Evolutionary conservation across 1,140 invertebrate species (phyloP).

Genomic region (Physella acuta): DNA sequence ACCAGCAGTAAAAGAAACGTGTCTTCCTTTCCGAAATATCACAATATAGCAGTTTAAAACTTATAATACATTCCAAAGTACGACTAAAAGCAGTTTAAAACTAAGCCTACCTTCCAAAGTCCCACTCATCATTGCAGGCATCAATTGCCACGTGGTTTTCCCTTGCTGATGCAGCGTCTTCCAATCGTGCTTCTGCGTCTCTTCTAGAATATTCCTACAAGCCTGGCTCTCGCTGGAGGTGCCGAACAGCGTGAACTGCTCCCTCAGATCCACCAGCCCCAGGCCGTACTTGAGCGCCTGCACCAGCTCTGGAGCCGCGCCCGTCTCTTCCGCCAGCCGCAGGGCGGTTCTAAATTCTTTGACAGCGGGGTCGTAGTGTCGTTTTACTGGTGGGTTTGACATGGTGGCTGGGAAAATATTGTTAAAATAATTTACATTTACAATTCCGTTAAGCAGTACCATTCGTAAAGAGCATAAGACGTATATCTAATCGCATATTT

Average conservation of each 20-base stretch:
- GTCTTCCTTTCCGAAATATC: too few species aligned
- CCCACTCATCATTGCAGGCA: not conserved
- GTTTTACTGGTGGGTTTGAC: too few species aligned
- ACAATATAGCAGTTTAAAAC: too few species aligned
- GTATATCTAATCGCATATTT: too few species aligned
- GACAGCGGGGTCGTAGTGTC: not conserved
- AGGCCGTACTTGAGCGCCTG: not conserved
- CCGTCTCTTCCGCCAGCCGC: not conserved
- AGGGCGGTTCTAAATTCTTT: not conserved
- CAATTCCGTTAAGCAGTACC: too few species aligned
- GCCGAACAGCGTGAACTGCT: not conserved
- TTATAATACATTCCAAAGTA: too few species aligned
- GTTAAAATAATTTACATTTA: too few species aligned
- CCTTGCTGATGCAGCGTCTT: not conserved
- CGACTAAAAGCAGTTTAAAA: too few species aligned
- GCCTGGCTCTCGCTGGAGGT: not conserved
- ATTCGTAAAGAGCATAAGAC: too few species aligned
- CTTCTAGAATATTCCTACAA: not conserved
- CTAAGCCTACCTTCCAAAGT: constrained; percentile 1
- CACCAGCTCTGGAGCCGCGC: not conserved
- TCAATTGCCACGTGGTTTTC: not conserved
- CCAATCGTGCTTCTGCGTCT: not conserved
- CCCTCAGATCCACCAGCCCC: not conserved
- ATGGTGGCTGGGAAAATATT: too few species aligned
- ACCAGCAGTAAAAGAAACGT: too few species aligned